phyloP scores from a whole-genome alignment of 30 jellyfish, hydroid and myxozoan genomes.

The Nemopilema nomurai region DNA sequence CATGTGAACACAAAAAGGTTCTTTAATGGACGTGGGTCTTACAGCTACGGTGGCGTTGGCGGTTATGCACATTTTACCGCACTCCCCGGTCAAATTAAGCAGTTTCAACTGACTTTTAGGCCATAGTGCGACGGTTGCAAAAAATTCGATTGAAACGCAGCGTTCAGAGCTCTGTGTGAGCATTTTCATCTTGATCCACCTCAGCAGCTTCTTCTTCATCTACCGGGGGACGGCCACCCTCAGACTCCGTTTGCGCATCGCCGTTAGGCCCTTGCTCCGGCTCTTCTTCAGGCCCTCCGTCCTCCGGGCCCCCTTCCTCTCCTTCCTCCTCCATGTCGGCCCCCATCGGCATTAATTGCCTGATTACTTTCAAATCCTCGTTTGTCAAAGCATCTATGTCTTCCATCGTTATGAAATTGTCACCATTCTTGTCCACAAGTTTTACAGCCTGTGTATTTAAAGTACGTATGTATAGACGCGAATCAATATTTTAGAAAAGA shows the following conservation, averaged over 20 bases:
- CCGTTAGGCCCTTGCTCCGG: not conserved
- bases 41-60: no score
- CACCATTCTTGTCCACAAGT: constrained; percentile 55
- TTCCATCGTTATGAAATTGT: constrained; percentile 58
- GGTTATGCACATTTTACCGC: no score
- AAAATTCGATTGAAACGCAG: not conserved
- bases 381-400: constrained; percentile 64
- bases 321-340: constrained; percentile 47
- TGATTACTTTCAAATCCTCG: constrained; percentile 13
- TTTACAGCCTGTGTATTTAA: constrained; percentile 22
- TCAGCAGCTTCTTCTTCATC: constrained; percentile 16
- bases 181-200: constrained; percentile 16
- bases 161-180: constrained; percentile 13
- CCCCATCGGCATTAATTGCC: constrained; percentile 69
- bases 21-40: not conserved
- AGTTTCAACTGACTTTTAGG: no score
- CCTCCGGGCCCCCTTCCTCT: constrained; percentile 31
- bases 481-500: not conserved
- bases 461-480: not conserved
- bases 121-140: no score
- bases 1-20: not conserved
- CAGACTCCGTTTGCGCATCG: not conserved
- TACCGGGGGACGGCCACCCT: not conserved
- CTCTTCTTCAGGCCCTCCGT: constrained; percentile 20
- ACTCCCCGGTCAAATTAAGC: no score